phyloP scores from a whole-genome alignment of 2,888 invertebrate genomes.

The Catonia carolina region DNA sequence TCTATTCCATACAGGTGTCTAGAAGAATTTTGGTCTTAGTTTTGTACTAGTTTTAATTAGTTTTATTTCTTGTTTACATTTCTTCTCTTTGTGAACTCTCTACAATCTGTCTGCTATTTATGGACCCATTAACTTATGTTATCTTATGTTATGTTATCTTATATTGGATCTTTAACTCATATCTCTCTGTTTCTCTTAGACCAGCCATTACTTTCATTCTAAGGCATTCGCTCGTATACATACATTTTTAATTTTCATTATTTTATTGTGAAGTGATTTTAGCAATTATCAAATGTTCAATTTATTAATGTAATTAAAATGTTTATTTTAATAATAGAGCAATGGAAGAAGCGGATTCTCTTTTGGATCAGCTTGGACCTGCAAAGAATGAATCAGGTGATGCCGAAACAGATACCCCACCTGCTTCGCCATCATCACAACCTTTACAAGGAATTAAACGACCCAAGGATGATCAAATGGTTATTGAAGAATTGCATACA shows the following conservation, averaged over 20 bases:
- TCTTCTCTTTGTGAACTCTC: too few species aligned
- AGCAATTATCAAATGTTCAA: too few species aligned
- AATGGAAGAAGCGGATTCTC: slow-evolving; percentile 61
- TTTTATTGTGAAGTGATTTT: too few species aligned
- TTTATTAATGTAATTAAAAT: slow-evolving; percentile 9
- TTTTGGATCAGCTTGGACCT: slow-evolving; percentile 45
- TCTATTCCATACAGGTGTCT: too few species aligned
- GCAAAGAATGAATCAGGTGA: slow-evolving; percentile 29
- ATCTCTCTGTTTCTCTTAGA: neutral
- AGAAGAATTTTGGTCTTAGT: too few species aligned
- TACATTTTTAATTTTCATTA: neutral
- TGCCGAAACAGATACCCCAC: slow-evolving; percentile 17
- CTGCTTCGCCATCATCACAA: slow-evolving; percentile 32
- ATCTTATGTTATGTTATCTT: neutral
- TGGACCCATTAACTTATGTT: neutral
- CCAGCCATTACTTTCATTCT: too few species aligned
- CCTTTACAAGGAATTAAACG: slow-evolving; percentile 43
- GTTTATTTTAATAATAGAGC: slow-evolving; percentile 39
- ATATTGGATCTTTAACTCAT: neutral
- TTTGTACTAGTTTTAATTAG: too few species aligned
- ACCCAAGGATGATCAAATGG: slow-evolving; percentile 54
- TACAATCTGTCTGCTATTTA: too few species aligned
- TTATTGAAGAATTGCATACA: slow-evolving; percentile 60
- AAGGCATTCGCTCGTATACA: too few species aligned
- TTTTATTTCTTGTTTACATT: too few species aligned